Conservation (phyloP, 2,888 invertebrate species). For the Lottia gigantea region DNA sequence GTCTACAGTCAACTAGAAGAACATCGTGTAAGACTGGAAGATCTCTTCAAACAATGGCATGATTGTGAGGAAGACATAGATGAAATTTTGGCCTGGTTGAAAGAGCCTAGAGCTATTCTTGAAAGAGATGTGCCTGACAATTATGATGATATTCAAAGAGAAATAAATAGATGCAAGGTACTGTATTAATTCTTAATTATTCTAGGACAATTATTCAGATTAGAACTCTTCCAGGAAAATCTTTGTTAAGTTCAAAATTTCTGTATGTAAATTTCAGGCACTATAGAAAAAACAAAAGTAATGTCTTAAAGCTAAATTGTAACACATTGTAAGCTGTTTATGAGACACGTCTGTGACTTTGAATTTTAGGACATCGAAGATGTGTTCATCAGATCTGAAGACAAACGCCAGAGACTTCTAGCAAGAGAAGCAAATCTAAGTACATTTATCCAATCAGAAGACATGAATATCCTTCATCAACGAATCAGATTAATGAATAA, state of each 20-base stretch:
- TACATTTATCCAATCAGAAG: constrained; percentile 55
- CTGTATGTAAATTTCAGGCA: too few relatives aligned
- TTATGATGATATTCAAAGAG: constrained; percentile 58
- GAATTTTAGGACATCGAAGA: constrained; percentile 56
- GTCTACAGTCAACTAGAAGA: constrained; percentile 48
- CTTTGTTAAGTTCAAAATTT: too few relatives aligned
- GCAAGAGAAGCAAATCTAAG: constrained; percentile 49
- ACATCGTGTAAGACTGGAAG: constrained; percentile 49
- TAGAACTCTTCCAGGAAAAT: too few relatives aligned
- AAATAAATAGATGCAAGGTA: constrained; percentile 60
- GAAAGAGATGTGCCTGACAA: constrained; percentile 50
- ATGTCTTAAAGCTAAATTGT: too few relatives aligned
- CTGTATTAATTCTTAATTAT: not conserved
- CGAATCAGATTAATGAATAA: constrained; percentile 62
- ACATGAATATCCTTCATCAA: constrained; percentile 61
- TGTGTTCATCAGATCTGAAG: constrained; percentile 50
- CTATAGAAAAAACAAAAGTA: too few relatives aligned
- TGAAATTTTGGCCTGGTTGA: constrained; percentile 60
- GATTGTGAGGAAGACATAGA: constrained; percentile 63
- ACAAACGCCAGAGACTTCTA: constrained; percentile 50
- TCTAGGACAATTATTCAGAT: too few relatives aligned
- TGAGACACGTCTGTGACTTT: not conserved
- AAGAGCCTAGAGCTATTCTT: constrained; percentile 49
- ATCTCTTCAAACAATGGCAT: constrained; percentile 53
- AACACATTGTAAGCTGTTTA: not conserved